These are phyloP conservation scores for Ateles fusciceps DNA, from an alignment of 2,797 vertebrate species.

Conservation along the genomic window DNA sequence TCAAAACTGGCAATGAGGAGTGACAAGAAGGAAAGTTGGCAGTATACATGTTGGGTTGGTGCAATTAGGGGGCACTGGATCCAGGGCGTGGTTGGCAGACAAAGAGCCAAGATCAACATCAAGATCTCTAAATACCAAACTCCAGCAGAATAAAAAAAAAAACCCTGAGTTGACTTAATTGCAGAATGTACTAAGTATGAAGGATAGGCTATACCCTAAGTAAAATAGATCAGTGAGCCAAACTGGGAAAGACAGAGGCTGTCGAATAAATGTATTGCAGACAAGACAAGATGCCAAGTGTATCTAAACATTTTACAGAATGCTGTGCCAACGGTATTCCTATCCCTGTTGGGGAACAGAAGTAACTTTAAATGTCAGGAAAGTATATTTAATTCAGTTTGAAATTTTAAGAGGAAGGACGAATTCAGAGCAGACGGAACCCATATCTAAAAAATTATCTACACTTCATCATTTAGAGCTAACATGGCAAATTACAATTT, in stretches of 20 bases:
- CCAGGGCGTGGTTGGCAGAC: background rate
- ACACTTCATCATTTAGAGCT: slow-evolving; percentile 5
- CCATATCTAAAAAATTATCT: background rate
- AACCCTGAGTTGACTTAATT: background rate
- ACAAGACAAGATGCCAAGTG: background rate
- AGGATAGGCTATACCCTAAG: background rate
- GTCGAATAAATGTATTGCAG: background rate
- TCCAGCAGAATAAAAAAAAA: background rate
- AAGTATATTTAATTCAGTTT: slow-evolving; percentile 50
- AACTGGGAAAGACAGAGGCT: slow-evolving; percentile 53
- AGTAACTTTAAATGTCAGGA: slow-evolving; percentile 46
- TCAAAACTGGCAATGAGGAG: background rate
- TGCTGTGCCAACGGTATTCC: background rate
- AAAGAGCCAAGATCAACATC: background rate
- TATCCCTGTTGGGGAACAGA: background rate
- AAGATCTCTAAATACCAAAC: background rate
- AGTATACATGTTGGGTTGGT: background rate
- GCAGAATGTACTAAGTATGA: background rate
- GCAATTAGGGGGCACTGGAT: background rate
- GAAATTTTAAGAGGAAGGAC: slow-evolving; percentile 54
- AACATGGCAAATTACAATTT: background rate
- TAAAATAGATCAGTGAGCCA: slow-evolving; percentile 5
- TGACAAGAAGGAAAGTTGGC: background rate
- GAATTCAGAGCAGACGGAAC: slow-evolving; percentile 12
- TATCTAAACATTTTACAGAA: slow-evolving; percentile 5